phyloP scores from a whole-genome alignment of 2,113 vertebrate genomes.

The Nothobranchius furzeri region DNA sequence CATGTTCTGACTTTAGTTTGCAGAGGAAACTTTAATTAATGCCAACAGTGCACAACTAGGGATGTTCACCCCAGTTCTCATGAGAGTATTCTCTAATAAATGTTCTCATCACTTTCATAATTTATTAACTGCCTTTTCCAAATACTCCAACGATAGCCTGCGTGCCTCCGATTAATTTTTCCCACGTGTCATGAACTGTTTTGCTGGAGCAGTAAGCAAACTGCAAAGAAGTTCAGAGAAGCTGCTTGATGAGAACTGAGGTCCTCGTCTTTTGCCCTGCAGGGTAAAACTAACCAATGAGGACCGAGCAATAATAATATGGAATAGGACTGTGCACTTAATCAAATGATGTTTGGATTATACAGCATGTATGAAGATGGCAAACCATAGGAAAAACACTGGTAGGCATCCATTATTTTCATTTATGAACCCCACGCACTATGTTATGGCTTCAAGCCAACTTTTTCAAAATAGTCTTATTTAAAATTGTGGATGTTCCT shows the following conservation, averaged over 20 bases:
- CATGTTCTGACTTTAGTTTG: slow-evolving; percentile 19
- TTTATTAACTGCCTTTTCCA: slow-evolving; percentile 24
- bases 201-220: background rate
- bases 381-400: too few species aligned
- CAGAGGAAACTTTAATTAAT: slow-evolving; percentile 34
- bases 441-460: too few species aligned
- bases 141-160: background rate
- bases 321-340: background rate
- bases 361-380: too few species aligned
- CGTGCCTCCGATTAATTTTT: slow-evolving; percentile 3
- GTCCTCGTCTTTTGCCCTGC: background rate
- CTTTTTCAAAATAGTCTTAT: too few species aligned
- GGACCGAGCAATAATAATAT: background rate
- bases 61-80: slow-evolving; percentile 10
- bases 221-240: background rate
- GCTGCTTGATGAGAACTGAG: background rate
- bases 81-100: slow-evolving; percentile 17
- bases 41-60: background rate
- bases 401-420: too few species aligned
- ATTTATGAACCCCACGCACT: too few species aligned
- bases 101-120: slow-evolving; percentile 32
- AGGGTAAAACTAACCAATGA: background rate
- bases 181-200: slow-evolving; percentile 4
- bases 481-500: too few species aligned
- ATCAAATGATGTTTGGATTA: too few species aligned